Evolutionary conservation across 2,797 vertebrate species (phyloP).

Genomic region (Anabacerthia variegaticeps): DNA sequence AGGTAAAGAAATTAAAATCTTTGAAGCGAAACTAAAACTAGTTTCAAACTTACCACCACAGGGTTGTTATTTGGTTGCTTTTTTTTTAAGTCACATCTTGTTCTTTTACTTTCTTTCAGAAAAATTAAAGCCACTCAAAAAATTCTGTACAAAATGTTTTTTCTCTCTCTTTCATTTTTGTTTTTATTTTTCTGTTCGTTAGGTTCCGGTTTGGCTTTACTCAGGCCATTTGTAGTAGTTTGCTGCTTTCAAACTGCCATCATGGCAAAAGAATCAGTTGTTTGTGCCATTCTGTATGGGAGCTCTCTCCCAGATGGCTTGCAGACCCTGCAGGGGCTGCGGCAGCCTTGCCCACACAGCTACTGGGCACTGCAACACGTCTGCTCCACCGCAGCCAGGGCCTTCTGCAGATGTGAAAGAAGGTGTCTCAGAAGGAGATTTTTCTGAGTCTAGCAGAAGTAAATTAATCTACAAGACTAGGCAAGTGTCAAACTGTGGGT

Average conservation of each 20-base stretch:
- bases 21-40: neutral
- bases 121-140: neutral
- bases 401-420: neutral
- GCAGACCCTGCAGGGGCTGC: neutral
- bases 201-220: neutral
- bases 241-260: neutral
- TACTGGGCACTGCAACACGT: neutral
- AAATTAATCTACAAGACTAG: slow-evolving; percentile 24
- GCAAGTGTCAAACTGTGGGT: neutral
- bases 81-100: neutral
- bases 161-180: neutral
- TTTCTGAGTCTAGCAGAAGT: slow-evolving; percentile 33
- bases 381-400: neutral
- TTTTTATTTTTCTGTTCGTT: neutral
- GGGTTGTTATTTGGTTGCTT: neutral
- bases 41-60: neutral
- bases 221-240: neutral
- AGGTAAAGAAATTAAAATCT: neutral
- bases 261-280: neutral
- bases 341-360: neutral
- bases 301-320: neutral
- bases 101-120: neutral
- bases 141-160: neutral
- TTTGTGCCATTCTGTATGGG: neutral
- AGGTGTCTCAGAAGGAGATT: neutral